Conservation (phyloP, 2,797 vertebrate species). For the Caiman crocodilus region DNA sequence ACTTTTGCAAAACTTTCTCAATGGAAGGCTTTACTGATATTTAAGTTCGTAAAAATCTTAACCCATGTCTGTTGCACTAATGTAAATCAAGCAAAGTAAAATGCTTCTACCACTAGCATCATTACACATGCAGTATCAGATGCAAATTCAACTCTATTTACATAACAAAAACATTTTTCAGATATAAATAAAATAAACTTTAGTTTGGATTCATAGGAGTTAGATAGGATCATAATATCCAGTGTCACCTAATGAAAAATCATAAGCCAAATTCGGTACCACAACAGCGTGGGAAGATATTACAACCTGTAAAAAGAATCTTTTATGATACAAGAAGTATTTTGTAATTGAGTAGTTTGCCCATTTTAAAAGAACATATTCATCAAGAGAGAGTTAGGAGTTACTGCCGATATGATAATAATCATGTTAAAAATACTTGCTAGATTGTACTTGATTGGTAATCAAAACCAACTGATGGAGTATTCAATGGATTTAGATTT, state of each 20-base stretch:
- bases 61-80: not conserved
- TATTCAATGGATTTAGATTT: not conserved
- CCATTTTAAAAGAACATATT: not conserved
- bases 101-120: rapidly evolving
- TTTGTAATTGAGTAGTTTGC: not conserved
- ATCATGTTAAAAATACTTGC: not conserved
- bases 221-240: not conserved
- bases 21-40: not conserved
- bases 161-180: not conserved
- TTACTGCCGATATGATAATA: not conserved
- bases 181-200: not conserved
- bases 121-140: not conserved
- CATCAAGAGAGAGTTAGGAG: not conserved
- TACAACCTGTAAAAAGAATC: not conserved
- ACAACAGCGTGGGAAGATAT: no score
- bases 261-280: not conserved
- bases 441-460: not conserved
- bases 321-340: not conserved
- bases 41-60: not conserved
- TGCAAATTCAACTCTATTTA: not conserved
- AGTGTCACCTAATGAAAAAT: not conserved
- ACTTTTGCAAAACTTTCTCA: not conserved
- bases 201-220: no score
- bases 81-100: not conserved
- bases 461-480: not conserved